These are phyloP conservation scores for Mesocentrotus franciscanus DNA, from an alignment of 53 echinoderm and acorn worm genomes.

Conservation along the genomic window DNA sequence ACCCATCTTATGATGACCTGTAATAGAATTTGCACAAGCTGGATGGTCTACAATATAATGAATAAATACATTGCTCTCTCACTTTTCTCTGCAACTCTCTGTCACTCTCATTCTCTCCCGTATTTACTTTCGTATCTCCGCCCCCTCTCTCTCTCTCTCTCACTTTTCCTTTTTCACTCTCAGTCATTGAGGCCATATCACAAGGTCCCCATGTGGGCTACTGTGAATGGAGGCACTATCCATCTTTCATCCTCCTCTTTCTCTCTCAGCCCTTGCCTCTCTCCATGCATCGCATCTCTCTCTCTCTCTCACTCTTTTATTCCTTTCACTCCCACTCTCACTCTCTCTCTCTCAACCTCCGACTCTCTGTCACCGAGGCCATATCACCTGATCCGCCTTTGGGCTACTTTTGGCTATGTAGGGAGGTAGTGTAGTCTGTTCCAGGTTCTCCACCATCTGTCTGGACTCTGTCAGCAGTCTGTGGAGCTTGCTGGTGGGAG, in stretches of 20 bases:
- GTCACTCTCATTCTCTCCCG: neutral
- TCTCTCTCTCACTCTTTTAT: neutral
- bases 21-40: no score
- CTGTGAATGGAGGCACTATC: slow-evolving; percentile 85
- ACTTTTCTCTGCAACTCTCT: no score
- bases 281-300: neutral
- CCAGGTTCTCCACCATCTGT: slow-evolving; percentile 94
- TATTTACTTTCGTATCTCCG: neutral
- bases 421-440: slow-evolving; percentile 93
- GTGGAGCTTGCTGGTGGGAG: slow-evolving; percentile 95
- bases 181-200: neutral
- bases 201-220: slow-evolving; percentile 11
- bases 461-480: slow-evolving; percentile 91
- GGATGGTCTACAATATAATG: no score
- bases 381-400: slow-evolving; percentile 47
- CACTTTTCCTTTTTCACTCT: neutral
- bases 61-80: neutral
- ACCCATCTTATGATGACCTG: no score
- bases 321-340: neutral
- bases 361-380: slow-evolving; percentile 21
- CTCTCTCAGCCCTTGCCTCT: neutral
- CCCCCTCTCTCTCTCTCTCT: neutral
- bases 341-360: neutral
- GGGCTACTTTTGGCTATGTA: slow-evolving; percentile 68
- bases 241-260: slow-evolving; percentile 66